Evolutionary conservation across 2,113 vertebrate genomes (phyloP), one percentile per base, ranked within the genome.

Genomic region (Nansenia antarctica): DNA sequence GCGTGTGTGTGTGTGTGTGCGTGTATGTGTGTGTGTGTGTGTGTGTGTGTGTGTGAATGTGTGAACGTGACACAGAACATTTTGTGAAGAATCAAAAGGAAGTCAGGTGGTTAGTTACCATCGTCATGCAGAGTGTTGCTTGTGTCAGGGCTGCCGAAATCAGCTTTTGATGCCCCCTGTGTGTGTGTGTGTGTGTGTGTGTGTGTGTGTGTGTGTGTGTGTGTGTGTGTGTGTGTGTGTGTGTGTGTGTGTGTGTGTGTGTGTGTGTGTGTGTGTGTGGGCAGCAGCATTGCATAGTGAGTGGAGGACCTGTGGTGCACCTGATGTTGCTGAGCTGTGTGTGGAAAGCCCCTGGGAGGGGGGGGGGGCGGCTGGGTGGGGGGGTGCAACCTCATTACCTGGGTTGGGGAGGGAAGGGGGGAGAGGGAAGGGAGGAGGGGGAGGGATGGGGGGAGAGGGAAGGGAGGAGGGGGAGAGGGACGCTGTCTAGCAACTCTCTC

Each of bases 321-420:
- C 88, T 87, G 87, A 91, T 88, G 83, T 86, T 81, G 84, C 85
- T 76, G 65, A 81, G 84, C 79, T 78, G 81, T 57, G 69, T 69
- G 62, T 76, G 88, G 89, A 93, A 93, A 92, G 69, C 90, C 89
- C 90, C 87, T 65, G 73, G 47, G 74, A 59, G 32, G 67, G 71
- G 75, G 62, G 63, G 24, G 65, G 72, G n/a, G n/a, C n/a, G n/a
- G n/a, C n/a, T n/a, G n/a, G n/a, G n/a, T n/a, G n/a, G n/a, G n/a
- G n/a, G n/a, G n/a, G n/a, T n/a, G n/a, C n/a, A n/a, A n/a, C n/a
- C n/a, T n/a, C n/a, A n/a, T n/a, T n/a, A n/a, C n/a, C n/a, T n/a
- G n/a, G n/a, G n/a, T n/a, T n/a, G n/a, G n/a, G n/a, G n/a, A n/a
- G n/a, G n/a, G n/a, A n/a, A n/a, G n/a, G n/a, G n/a, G n/a, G n/a